Conservation (phyloP, 2,113 vertebrate species). For the Ctenodactylus gundi region DNA sequence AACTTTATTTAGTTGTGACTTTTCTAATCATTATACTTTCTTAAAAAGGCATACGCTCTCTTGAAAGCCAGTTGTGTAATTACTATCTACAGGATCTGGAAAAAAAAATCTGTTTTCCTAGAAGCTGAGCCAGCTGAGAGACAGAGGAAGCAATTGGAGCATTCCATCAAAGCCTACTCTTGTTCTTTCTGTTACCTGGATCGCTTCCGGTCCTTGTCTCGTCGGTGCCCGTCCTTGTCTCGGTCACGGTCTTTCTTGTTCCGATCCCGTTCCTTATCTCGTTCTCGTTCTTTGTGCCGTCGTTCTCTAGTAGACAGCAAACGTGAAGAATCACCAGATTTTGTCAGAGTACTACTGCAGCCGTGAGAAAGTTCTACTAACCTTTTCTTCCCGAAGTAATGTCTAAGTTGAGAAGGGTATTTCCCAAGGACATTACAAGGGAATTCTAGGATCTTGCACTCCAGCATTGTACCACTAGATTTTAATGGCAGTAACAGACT, state of each 20-base stretch:
- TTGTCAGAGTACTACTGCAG: not conserved
- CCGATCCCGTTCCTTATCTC: conserved; percentile 90
- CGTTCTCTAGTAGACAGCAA: conserved; percentile 86
- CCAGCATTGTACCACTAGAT: not conserved
- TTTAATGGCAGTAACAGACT: not conserved
- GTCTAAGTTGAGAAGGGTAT: not conserved
- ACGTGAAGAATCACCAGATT: not conserved
- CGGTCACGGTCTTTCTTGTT: conserved; percentile 92
- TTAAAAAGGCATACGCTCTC: not conserved
- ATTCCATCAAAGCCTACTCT: not conserved
- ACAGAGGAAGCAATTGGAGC: not conserved
- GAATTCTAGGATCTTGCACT: not conserved
- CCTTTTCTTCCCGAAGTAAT: not conserved
- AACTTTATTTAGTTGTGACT: not conserved
- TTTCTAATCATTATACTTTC: not conserved
- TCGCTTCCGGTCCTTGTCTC: conserved; percentile 91
- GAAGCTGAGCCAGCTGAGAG: not conserved
- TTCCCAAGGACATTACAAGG: not conserved
- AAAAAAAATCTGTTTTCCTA: not conserved
- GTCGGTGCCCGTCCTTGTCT: conserved; percentile 90
- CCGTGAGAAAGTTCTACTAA: not conserved
- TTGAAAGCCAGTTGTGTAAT: not conserved
- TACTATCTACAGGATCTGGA: not conserved
- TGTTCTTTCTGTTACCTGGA: conserved; percentile 84
- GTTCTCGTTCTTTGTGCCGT: conserved; percentile 91